Base-by-base conservation (phyloP, 2,888 invertebrate species). In the Drepanosiphum platanoidis region DNA sequence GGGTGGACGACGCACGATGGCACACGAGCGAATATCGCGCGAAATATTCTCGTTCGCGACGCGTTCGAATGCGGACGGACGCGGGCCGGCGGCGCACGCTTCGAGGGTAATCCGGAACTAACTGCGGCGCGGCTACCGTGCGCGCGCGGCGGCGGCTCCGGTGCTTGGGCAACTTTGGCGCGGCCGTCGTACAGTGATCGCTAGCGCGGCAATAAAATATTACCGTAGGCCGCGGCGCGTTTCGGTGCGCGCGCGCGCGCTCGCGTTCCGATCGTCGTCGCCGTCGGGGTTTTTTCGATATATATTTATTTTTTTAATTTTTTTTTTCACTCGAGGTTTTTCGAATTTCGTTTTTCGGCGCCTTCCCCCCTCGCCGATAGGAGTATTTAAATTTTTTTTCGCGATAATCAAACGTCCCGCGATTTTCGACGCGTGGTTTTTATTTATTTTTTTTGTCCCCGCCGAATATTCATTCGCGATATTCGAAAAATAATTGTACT, bases 101-200 rank as follows among this genome's bases (percentile, higher is more conserved):
- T 75, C 75, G 84, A 84, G 84, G 84, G 84, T 84, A 66, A 84
- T 84, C 84, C 84, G 64, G 22, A 27, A n/a, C 83, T 27, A n/a
- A n/a, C n/a, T n/a, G n/a, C n/a, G 71, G n/a, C 82, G 58, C 82
- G 82, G 71, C 46, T 7, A 11, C 42, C 42, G 11, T 11, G 42
- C 15, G 46, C 46, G 11, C 46, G 3, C 58, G 18, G 36, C 77
- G 77, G 64, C 30, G 34, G 32, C 83, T 27, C 64, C 74, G 64
- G 79, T 46, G 83, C 83, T 83, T 64, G 68, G 68, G 75, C 84
- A 84, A 75, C 84, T 84, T 84, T 84, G 77, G 75, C 84, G 84
- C 84, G 66, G 84, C 68, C 58, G 61, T 61, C 82, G 68, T 68
- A 68, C 84, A 84, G 84, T 84, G 75, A 58, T 77, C 77, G 77